Evolutionary conservation across 2,797 vertebrate genomes (phyloP), one percentile per base, ranked within the genome.

Genomic region (Xerus rutilus): DNA sequence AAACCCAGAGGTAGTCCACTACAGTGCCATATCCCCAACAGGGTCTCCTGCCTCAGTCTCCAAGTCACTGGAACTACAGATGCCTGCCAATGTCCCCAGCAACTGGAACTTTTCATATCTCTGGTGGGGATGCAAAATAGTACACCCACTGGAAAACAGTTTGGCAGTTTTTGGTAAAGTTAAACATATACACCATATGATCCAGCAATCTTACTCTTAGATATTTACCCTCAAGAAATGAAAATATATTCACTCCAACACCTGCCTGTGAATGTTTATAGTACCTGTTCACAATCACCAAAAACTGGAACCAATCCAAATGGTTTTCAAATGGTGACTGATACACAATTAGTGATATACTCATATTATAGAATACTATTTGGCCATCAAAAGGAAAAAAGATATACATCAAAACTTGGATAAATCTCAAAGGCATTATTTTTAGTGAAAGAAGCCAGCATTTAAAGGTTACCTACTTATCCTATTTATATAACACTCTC

Each of bases 221-320:
- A 23, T 84, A 59, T 52, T 65, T 85, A 65, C n/a, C 79, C 45
- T 57, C 21, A 15, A 86, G 69, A 81, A 86, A 77, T 25, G 54
- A 86, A 84, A 90, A 95, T 21, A 43, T 82, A 47, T 35, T 57
- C 64, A 67, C 23, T 18, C 43, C 0, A 43, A 78, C 77, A 86
- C n/a, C 62, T 86, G 79, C 18, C 74, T 14, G 9, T 73, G 35
- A 94, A 78, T 52, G 8, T 87, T 84, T 72, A 77, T 1, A 77
- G 54, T 59, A 45, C 30, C n/a, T 91, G 83, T 85, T 87, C 32
- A 59, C 35, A 85, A 72, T 52, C 11, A 72, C 20, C 47, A 32
- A n/a, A 82, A 93, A 62, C 17, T 67, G 28, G 78, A 91, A 82
- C 69, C 18, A 85, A 81, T 77, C 67, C 67, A 89, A 69, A 86